phyloP scores from a whole-genome alignment of 2,113 vertebrate genomes.

The Suricata suricatta region DNA sequence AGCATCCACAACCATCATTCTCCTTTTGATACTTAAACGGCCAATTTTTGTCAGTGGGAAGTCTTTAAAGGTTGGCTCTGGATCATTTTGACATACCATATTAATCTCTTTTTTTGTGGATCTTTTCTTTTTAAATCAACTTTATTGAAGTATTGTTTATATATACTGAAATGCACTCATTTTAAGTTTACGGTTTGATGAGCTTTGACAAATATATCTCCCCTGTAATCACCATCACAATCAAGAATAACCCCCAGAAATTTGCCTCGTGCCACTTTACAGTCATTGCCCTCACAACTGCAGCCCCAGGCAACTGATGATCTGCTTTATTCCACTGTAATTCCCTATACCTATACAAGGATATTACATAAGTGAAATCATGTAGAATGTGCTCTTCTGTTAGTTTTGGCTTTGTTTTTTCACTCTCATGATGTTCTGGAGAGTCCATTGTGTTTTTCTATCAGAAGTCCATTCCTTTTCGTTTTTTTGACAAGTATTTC shows the following conservation, averaged over 20 bases:
- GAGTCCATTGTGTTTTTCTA: background rate
- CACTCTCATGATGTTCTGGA: background rate
- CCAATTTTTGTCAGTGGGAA: background rate
- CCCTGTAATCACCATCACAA: background rate
- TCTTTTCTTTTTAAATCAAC: background rate
- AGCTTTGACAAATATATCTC: background rate
- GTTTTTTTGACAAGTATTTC: background rate
- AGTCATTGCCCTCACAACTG: too few relatives aligned
- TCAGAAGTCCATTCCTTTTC: background rate
- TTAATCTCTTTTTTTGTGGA: background rate
- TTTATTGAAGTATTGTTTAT: background rate
- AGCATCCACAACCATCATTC: background rate
- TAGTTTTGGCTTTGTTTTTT: background rate
- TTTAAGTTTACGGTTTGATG: background rate
- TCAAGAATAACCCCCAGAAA: background rate
- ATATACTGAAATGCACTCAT: background rate
- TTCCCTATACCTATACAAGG: background rate
- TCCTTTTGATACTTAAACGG: background rate
- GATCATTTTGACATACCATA: background rate
- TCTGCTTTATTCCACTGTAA: background rate
- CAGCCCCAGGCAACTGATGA: background rate
- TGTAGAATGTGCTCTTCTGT: background rate
- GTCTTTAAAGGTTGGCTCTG: background rate
- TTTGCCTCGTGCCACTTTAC: background rate
- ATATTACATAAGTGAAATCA: background rate